phyloP scores from a whole-genome alignment of 2,113 vertebrate genomes.

The Ovibos moschatus region DNA sequence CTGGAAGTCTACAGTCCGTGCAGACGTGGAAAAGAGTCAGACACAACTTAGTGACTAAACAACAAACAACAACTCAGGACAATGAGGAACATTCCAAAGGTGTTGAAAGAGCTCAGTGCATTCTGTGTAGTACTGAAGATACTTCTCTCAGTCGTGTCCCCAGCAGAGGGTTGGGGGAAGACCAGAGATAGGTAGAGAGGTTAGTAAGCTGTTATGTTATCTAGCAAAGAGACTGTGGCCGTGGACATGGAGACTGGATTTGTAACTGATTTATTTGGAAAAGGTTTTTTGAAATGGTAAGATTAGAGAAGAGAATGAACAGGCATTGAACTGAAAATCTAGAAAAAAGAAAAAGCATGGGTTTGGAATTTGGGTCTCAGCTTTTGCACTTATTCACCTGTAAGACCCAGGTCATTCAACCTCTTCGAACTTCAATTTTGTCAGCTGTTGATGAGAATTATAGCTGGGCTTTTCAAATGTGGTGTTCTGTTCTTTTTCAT shows the following conservation, averaged over 20 bases:
- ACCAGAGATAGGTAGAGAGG: not conserved
- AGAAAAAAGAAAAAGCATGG: not conserved
- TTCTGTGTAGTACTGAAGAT: not conserved
- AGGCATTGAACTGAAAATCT: not conserved
- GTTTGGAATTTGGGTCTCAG: not conserved
- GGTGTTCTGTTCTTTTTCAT: not conserved
- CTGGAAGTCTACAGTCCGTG: not conserved
- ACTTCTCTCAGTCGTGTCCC: not conserved
- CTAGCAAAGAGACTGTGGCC: not conserved
- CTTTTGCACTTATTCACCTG: not conserved
- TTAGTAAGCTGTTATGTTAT: not conserved
- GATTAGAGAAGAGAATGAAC: not conserved
- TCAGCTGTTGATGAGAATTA: not conserved
- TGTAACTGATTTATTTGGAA: not conserved
- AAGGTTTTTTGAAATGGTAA: not conserved
- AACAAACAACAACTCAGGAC: not conserved
- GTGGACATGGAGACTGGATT: not conserved
- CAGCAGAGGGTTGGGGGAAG: not conserved
- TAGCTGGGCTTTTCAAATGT: not conserved
- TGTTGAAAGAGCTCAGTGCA: not conserved
- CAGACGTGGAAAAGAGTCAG: not conserved
- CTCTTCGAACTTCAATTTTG: not conserved
- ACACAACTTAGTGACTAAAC: not conserved
- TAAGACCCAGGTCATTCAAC: not conserved
- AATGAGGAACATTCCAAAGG: not conserved